Conservation (phyloP, 2,113 vertebrate genomes). For the Bubo blakistoni region DNA sequence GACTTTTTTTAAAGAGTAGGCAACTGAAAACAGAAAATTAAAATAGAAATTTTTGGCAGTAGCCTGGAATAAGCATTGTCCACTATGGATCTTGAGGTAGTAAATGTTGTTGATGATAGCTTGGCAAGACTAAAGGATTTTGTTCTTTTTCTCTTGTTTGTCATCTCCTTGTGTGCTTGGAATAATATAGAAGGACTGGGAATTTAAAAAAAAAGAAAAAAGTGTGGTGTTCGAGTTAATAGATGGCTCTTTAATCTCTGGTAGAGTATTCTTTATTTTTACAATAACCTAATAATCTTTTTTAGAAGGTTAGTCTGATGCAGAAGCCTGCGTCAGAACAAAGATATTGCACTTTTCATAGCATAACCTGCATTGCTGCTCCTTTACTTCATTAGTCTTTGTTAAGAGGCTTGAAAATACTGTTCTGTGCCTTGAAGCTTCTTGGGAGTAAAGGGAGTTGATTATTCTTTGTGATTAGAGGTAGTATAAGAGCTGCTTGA, state of each 20-base stretch:
- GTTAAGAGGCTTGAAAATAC: background rate
- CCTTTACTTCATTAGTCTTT: background rate
- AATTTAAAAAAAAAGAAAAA: background rate
- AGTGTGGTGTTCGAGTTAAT: rapidly evolving
- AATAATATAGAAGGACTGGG: background rate
- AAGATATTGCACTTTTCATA: background rate
- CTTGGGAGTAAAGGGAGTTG: background rate
- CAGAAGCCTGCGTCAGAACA: background rate
- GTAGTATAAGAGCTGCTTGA: background rate
- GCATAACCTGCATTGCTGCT: background rate
- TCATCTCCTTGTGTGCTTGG: background rate
- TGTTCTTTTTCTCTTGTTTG: background rate
- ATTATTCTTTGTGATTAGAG: background rate
- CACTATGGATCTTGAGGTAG: background rate
- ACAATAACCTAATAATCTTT: background rate
- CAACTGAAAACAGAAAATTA: background rate
- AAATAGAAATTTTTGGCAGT: background rate
- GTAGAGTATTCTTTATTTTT: background rate
- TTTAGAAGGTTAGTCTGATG: background rate
- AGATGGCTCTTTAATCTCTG: background rate
- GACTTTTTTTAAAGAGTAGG: background rate
- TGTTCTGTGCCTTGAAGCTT: background rate
- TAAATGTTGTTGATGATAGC: background rate
- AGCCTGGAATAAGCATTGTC: background rate
- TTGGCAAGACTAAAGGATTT: background rate